Evolutionary conservation across 2,888 invertebrate genomes (phyloP), one percentile per base, ranked within the genome.

Genomic region (Sesia apiformis): DNA sequence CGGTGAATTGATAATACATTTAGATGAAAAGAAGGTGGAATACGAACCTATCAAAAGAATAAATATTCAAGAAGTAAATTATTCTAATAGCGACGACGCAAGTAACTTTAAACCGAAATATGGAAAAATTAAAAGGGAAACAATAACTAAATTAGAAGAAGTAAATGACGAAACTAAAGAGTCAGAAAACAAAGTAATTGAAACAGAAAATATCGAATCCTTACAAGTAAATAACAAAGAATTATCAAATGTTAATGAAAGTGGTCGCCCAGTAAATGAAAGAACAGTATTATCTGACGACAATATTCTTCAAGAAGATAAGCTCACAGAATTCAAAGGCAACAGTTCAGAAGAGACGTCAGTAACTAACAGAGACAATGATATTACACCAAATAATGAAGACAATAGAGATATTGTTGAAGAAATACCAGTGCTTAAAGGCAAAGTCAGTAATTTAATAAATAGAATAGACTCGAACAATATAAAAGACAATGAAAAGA

Each of bases 371-470:
- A 50, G 38, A 38, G 50, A 56, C 52, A 49, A 8, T 4, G 53
- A 52, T 40, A 55, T 4, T 42, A 55, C 41, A n/a, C 23, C 42
- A 56, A 50, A 38, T 41, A n/a, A 8, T 5, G 6, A 52, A 38
- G 40, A 42, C n/a, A 23, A 7, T 41, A 39, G 38, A 39, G 38
- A 52, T 1, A 23, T 43, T 46, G 8, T 39, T 50, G 64, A 69
- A 55, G 69, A 72, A 54, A 63, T 64, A 3, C 68, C 73, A 3
- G 58, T 75, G 23, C 60, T 81, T 3, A 78, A 69, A 65, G 78
- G 78, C 0, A 83, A 83, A 66, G 80, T 82, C 0, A 74, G 64
- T 53, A 76, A 69, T 59, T 59, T 82, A 5, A 72, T 78, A 40
- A 72, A 61, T 49, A 62, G 68, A 58, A 56, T 73, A 7, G 59